A percentile compares a stretch with the other conserved stretches of the same genome.
These are phyloP conservation scores for Lasioglossum baleicum DNA, from an alignment of 1,140 invertebrate species.

Conservation along the genomic window DNA sequence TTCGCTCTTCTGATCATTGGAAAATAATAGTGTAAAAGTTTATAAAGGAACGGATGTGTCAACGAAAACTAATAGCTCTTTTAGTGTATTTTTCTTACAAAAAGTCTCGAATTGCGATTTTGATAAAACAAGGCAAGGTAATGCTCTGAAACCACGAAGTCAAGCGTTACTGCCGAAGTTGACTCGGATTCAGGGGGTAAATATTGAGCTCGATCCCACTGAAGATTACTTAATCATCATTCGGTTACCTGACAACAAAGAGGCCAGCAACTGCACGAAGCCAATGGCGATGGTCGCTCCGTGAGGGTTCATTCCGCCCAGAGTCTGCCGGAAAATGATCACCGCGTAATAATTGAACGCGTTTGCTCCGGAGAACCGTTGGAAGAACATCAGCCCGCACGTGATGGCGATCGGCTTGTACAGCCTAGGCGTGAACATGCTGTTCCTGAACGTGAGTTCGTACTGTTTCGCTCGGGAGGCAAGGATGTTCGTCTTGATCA, in stretches of 20 bases:
- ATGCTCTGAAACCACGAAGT: no score
- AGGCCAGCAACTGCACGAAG: conserved; percentile 88
- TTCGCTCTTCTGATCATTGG: no score
- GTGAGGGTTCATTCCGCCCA: conserved; percentile 90
- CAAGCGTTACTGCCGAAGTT: no score
- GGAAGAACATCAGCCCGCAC: conserved; percentile 92
- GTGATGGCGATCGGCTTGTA: conserved; percentile 88
- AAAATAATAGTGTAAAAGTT: no score
- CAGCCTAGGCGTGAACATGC: conserved; percentile 80
- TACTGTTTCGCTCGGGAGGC: conserved; percentile 77
- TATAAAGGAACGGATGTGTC: no score
- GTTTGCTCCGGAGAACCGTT: conserved; percentile 89
- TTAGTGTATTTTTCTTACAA: no score
- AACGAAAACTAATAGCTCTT: no score
- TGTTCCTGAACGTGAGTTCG: conserved; percentile 78
- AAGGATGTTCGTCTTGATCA: conserved; percentile 78
- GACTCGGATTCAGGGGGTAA: no score
- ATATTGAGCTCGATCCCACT: no score
- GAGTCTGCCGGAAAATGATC: conserved; percentile 88
- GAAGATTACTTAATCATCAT: neutral
- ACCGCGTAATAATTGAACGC: conserved; percentile 92
- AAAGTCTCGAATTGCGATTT: no score
- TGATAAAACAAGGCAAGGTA: no score
- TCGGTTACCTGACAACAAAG: conserved; percentile 84
- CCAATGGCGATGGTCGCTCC: conserved; percentile 89